A percentile compares a stretch with the other conserved stretches of the same genome.
These are phyloP conservation scores for Antheraea pernyi DNA, from an alignment of 1,140 invertebrate species.

Conservation along the genomic window DNA sequence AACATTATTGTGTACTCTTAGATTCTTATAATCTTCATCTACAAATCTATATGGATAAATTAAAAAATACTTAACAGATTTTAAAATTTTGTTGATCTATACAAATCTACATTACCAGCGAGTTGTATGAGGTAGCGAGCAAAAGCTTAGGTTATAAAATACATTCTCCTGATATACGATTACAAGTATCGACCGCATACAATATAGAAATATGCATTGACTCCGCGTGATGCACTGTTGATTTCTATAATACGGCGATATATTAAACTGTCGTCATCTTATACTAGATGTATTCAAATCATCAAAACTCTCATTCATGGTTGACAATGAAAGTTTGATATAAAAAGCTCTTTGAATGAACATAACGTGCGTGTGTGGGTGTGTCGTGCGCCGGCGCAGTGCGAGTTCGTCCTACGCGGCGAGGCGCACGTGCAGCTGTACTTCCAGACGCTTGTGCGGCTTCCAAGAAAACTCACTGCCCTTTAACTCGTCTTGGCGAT, in stretches of 20 bases:
- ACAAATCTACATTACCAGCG: no score
- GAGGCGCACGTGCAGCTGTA: conserved; percentile 2
- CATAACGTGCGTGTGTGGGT: background rate
- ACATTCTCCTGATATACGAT: background rate
- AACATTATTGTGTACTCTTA: no score
- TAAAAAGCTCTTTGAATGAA: conserved; percentile 9
- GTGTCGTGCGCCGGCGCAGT: background rate
- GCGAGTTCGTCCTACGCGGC: background rate
- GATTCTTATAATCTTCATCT: no score
- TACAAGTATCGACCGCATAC: no score
- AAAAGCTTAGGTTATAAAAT: no score
- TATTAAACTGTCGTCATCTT: background rate
- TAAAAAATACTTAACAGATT: no score
- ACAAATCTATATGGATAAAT: no score
- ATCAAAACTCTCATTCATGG: background rate
- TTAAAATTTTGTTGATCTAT: no score
- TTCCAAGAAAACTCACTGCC: conserved; percentile 43
- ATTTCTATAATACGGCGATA: background rate
- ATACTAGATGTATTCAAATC: background rate
- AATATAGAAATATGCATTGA: background rate
- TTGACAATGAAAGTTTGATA: conserved; percentile 5
- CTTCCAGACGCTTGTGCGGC: conserved; percentile 26
- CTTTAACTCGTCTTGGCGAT: conserved; percentile 25
- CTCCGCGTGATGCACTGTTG: background rate
- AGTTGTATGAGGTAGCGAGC: no score